Conservation (phyloP, 2,888 invertebrate genomes). For the Boloria selene region DNA sequence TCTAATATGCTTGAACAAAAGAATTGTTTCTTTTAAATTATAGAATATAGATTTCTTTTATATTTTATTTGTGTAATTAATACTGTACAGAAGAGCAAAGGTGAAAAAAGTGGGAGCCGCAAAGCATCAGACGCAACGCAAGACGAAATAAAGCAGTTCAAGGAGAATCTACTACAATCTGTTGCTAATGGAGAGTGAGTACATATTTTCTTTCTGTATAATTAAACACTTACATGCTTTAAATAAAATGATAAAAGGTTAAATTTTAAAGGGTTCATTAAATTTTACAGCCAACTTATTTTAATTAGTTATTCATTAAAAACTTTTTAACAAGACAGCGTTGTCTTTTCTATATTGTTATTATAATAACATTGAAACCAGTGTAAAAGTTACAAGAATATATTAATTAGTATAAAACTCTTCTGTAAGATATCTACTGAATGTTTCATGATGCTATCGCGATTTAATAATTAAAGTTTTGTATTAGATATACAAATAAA, state of each 20-base stretch:
- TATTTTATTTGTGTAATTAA: slow-evolving; percentile 10
- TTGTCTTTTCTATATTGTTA: slow-evolving; percentile 13
- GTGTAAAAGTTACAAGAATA: slow-evolving; percentile 15
- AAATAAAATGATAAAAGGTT: too few species aligned
- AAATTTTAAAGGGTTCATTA: neutral
- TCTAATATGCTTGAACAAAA: too few species aligned
- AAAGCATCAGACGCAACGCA: slow-evolving; percentile 53
- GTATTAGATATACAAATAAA: too few species aligned
- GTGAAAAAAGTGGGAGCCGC: slow-evolving; percentile 59
- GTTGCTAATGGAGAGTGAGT: slow-evolving; percentile 66
- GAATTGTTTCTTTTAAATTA: too few species aligned
- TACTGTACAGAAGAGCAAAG: slow-evolving; percentile 54
- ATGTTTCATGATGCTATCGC: neutral
- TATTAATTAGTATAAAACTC: slow-evolving; percentile 7
- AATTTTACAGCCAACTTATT: neutral
- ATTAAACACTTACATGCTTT: too few species aligned
- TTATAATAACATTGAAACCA: neutral
- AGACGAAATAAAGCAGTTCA: slow-evolving; percentile 73
- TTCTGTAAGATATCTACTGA: slow-evolving; percentile 1
- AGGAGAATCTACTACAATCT: slow-evolving; percentile 68
- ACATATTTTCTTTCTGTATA: neutral
- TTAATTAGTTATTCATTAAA: slow-evolving; percentile 6
- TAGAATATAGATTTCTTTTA: too few species aligned
- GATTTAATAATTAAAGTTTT: neutral
- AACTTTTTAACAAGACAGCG: slow-evolving; percentile 3